Conservation (phyloP, 92 coral and sea anemone genomes). For the Pocillopora meandrina region DNA sequence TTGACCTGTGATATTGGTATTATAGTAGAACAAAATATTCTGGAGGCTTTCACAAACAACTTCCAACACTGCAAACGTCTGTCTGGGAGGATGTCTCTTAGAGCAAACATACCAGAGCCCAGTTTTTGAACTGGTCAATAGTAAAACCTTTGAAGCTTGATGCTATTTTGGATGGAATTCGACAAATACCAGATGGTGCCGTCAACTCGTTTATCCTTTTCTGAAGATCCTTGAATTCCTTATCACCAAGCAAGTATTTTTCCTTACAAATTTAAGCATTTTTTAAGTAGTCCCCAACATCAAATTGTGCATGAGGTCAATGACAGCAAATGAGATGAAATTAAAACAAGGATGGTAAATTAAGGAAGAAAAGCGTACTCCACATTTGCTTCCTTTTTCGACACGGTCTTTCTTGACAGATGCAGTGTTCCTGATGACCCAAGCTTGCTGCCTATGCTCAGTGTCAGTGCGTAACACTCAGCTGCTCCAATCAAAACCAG, state of each 20-base stretch:
- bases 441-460: slow-evolving; percentile 13
- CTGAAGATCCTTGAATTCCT: slow-evolving; percentile 35
- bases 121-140: slow-evolving; percentile 61
- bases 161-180: slow-evolving; percentile 53
- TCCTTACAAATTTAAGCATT: slow-evolving; percentile 32
- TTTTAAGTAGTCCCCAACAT: slow-evolving; percentile 33
- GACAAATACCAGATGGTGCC: slow-evolving; percentile 48
- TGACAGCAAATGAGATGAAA: slow-evolving; percentile 25
- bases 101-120: slow-evolving; percentile 48
- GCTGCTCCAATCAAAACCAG: slow-evolving; percentile 41
- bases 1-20: slow-evolving; percentile 32
- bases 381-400: slow-evolving; percentile 22
- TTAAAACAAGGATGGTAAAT: slow-evolving; percentile 43
- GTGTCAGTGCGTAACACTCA: slow-evolving; percentile 30
- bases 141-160: slow-evolving; percentile 60
- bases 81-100: slow-evolving; percentile 44
- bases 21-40: slow-evolving; percentile 36
- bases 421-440: not conserved
- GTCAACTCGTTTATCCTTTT: slow-evolving; percentile 23
- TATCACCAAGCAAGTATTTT: slow-evolving; percentile 6
- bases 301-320: slow-evolving; percentile 57
- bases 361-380: slow-evolving; percentile 36
- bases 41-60: slow-evolving; percentile 55
- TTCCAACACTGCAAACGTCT: slow-evolving; percentile 55
- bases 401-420: not conserved